Evolutionary conservation across 2,888 invertebrate species (phyloP).

Genomic region (Argynnis bischoffii): DNA sequence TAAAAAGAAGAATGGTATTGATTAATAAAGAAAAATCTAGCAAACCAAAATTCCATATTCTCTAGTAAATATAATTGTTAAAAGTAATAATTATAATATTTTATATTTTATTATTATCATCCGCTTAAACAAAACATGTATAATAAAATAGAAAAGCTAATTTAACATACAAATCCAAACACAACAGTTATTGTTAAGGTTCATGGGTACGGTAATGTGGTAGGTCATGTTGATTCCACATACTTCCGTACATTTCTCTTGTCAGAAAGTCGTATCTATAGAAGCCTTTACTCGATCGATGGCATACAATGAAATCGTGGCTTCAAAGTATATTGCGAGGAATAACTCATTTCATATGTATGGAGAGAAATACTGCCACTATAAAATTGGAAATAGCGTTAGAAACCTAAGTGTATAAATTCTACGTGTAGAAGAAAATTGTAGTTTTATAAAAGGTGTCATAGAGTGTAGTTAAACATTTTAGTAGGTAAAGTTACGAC

Average conservation of each 20-base stretch:
- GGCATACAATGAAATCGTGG: constrained; percentile 35
- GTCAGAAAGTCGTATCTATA: constrained; percentile 4
- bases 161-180: too few relatives aligned
- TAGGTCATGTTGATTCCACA: constrained; percentile 1
- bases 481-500: background rate
- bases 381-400: constrained; percentile 32
- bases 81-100: background rate
- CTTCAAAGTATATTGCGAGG: constrained; percentile 33
- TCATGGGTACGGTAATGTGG: too few relatives aligned
- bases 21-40: too few relatives aligned
- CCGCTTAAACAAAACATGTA: too few relatives aligned
- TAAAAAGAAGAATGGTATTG: too few relatives aligned
- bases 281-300: constrained; percentile 31
- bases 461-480: background rate
- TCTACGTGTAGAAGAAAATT: constrained; percentile 15
- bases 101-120: too few relatives aligned
- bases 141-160: too few relatives aligned
- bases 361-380: constrained; percentile 28
- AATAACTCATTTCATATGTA: constrained; percentile 37
- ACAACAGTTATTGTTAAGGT: too few relatives aligned
- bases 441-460: constrained; percentile 1
- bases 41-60: too few relatives aligned
- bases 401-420: constrained; percentile 23
- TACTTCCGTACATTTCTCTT: background rate
- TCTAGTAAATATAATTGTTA: background rate